Conservation (phyloP, 2,113 vertebrate species). For the Casuarius casuarius region DNA sequence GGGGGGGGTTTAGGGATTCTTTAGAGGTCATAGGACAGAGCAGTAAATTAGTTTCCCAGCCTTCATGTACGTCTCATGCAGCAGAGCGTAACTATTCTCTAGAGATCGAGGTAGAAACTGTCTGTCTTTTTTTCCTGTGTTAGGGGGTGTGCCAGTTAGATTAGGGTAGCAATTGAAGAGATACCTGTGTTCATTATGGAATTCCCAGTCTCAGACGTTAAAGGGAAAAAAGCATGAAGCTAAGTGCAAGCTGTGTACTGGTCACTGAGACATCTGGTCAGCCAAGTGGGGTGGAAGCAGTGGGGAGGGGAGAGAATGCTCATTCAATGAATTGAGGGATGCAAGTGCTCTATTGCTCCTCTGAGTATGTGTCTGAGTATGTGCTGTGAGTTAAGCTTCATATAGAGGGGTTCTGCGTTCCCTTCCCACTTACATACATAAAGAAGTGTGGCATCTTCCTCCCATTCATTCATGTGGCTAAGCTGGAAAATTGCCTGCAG, state of each 20-base stretch:
- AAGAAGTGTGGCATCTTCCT: background rate
- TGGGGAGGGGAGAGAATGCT: background rate
- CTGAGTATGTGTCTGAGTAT: background rate
- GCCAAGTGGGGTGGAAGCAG: background rate
- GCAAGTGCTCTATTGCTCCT: background rate
- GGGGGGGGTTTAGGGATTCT: background rate
- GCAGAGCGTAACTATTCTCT: background rate
- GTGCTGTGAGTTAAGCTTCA: background rate
- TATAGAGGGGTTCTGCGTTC: fast-evolving
- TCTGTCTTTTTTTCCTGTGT: background rate
- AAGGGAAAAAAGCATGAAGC: background rate
- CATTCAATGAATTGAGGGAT: fast-evolving
- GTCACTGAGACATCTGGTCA: background rate
- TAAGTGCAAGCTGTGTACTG: background rate
- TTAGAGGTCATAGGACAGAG: background rate
- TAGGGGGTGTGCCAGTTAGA: background rate
- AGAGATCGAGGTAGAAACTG: background rate
- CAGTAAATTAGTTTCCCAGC: background rate
- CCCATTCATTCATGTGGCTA: fast-evolving
- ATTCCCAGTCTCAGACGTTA: background rate
- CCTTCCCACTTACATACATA: background rate
- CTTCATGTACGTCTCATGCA: fast-evolving
- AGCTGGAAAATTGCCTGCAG: background rate
- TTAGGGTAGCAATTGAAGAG: background rate
- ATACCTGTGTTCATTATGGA: background rate